These are phyloP conservation scores for Cebus imitator DNA, from an alignment of 2,113 vertebrate species.

Conservation along the genomic window DNA sequence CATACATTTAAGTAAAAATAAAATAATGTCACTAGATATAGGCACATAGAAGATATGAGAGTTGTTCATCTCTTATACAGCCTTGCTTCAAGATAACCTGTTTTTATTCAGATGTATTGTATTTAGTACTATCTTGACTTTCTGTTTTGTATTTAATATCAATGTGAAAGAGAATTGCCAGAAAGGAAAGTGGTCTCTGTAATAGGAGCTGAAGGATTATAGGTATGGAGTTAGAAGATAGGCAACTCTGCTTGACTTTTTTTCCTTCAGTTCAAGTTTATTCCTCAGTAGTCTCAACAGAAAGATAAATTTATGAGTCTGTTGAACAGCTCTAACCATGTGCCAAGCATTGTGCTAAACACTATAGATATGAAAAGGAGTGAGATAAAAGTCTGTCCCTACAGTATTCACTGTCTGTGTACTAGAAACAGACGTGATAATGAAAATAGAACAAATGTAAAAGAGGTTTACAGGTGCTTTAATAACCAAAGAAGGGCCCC, in stretches of 20 bases:
- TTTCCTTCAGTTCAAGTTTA: not conserved
- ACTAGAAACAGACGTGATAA: not conserved
- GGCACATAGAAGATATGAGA: not conserved
- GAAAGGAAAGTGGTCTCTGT: not conserved
- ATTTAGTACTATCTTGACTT: not conserved
- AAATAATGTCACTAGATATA: not conserved
- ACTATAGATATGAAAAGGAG: not conserved
- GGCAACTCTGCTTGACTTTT: not conserved
- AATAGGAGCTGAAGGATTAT: not conserved
- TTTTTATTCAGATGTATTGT: slow-evolving; percentile 20
- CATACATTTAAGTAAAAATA: slow-evolving; percentile 15
- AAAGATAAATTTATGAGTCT: not conserved
- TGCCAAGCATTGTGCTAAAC: not conserved
- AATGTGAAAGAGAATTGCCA: not conserved
- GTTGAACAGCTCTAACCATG: not conserved
- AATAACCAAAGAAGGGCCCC: not conserved
- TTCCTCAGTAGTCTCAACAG: not conserved
- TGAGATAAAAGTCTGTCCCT: not conserved
- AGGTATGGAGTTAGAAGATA: not conserved
- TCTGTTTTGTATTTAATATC: not conserved
- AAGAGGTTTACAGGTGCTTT: not conserved
- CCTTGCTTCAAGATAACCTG: not conserved
- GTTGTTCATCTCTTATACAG: not conserved
- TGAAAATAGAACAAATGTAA: slow-evolving; percentile 8
- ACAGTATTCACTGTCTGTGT: not conserved